Percentiles rank a stretch among this genome's conserved stretches.
Conservation (phyloP, 2,113 vertebrate species). For the Poecilia latipinna region DNA sequence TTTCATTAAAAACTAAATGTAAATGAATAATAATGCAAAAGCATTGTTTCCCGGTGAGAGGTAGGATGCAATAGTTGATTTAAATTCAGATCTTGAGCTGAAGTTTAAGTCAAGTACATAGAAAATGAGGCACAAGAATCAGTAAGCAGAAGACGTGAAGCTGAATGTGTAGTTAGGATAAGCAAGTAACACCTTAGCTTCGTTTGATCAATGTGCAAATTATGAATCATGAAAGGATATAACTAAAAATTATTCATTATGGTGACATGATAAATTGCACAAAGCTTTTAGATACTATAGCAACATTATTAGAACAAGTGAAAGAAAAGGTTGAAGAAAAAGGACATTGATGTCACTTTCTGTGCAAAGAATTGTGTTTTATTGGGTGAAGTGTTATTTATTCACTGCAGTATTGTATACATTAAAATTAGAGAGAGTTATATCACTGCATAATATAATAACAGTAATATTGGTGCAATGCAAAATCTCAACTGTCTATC, state of each 20-base stretch:
- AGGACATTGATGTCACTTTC: background rate
- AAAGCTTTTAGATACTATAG: background rate
- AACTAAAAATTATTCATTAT: slow-evolving; percentile 3
- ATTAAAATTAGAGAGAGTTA: background rate
- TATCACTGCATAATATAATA: background rate
- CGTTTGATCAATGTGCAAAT: slow-evolving; percentile 3
- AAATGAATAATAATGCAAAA: background rate
- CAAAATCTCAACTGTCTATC: background rate
- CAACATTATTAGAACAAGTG: background rate
- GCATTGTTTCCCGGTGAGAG: too few species aligned
- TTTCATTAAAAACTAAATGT: background rate
- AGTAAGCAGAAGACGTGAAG: slow-evolving; percentile 3
- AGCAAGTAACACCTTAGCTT: background rate
- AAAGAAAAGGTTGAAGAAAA: background rate
- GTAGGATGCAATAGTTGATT: background rate
- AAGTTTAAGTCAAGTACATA: background rate
- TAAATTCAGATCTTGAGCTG: background rate
- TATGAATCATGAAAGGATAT: background rate
- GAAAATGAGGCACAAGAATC: background rate
- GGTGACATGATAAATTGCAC: background rate
- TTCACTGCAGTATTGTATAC: background rate
- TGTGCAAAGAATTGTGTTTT: too few species aligned
- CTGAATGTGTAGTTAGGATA: background rate
- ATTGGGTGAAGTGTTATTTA: background rate
- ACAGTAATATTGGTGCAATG: background rate